Evolutionary conservation across 2,797 vertebrate species (phyloP).

Genomic region (Enteromius argenteus): DNA sequence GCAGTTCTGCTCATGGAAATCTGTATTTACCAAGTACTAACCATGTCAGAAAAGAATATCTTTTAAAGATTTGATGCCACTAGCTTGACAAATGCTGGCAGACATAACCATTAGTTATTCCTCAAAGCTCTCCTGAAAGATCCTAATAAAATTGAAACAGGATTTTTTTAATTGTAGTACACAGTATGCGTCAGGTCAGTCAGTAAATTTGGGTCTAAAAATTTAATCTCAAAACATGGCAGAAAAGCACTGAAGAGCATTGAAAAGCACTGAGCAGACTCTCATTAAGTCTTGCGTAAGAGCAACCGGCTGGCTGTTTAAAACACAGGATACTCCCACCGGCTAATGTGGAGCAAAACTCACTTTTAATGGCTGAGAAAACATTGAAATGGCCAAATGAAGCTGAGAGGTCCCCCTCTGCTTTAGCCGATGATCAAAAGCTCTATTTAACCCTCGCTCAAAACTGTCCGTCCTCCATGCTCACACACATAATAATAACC

Average conservation of each 20-base stretch:
- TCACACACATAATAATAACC: slow-evolving; percentile 8
- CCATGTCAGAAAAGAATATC: background rate
- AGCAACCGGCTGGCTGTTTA: background rate
- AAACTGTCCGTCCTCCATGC: background rate
- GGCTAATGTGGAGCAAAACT: background rate
- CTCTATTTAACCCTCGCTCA: background rate
- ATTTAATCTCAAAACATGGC: background rate
- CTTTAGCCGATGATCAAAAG: slow-evolving; percentile 22
- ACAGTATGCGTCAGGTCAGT: background rate
- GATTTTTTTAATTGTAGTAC: no score
- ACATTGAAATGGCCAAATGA: slow-evolving; percentile 15
- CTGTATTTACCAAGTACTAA: background rate
- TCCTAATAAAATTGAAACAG: background rate
- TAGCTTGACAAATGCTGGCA: background rate
- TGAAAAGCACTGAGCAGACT: slow-evolving; percentile 3
- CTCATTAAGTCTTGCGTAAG: slow-evolving; percentile 16
- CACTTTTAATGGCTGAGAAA: slow-evolving; percentile 33
- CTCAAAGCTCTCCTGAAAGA: background rate
- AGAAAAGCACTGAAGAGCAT: background rate
- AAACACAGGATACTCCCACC: slow-evolving; percentile 16
- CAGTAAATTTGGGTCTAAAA: background rate
- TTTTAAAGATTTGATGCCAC: background rate
- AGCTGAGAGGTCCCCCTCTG: slow-evolving; percentile 5
- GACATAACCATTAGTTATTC: no score
- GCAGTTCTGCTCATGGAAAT: background rate